A percentile compares a stretch with the other conserved stretches of the same genome.
These are phyloP conservation scores for Picathartes gymnocephalus DNA, from an alignment of 2,113 vertebrate genomes.

Conservation along the genomic window DNA sequence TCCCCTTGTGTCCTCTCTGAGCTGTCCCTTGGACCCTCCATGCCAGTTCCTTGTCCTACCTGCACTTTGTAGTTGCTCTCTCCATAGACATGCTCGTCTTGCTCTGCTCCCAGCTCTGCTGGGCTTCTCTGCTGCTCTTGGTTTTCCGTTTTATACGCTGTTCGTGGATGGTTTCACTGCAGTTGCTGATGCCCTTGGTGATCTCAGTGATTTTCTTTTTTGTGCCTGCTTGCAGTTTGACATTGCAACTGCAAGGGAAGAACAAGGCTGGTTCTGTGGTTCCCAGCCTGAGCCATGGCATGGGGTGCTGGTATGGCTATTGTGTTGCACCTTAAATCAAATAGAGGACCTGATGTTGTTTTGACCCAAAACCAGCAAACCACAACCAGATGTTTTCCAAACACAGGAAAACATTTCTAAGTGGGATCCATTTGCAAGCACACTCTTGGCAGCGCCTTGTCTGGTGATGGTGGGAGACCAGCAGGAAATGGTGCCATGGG, in stretches of 20 bases:
- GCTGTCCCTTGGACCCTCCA: not conserved
- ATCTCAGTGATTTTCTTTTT: not conserved
- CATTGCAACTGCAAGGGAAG: not conserved
- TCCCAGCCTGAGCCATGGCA: not conserved
- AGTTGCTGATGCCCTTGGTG: not conserved
- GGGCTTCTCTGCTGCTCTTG: not conserved
- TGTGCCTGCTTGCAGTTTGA: not conserved
- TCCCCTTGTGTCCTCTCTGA: not conserved
- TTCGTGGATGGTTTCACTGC: not conserved
- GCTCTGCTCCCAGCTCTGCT: not conserved
- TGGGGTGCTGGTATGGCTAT: not conserved
- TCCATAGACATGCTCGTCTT: fast-evolving
- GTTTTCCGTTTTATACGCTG: not conserved
- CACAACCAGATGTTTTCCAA: not conserved
- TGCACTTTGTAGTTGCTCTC: not conserved
- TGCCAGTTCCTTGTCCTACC: not conserved
- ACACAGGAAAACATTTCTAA: not conserved
- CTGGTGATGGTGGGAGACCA: not conserved
- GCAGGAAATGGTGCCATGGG: fast-evolving
- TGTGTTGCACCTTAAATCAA: not conserved
- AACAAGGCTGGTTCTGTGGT: not conserved
- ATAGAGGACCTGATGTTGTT: not conserved
- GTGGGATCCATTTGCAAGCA: fast-evolving
- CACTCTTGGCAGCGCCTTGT: fast-evolving
- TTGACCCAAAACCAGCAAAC: not conserved